A percentile compares a stretch with the other conserved stretches of the same genome.
phyloP scores from a whole-genome alignment of 1,140 invertebrate genomes.

The Sitodiplosis mosellana region DNA sequence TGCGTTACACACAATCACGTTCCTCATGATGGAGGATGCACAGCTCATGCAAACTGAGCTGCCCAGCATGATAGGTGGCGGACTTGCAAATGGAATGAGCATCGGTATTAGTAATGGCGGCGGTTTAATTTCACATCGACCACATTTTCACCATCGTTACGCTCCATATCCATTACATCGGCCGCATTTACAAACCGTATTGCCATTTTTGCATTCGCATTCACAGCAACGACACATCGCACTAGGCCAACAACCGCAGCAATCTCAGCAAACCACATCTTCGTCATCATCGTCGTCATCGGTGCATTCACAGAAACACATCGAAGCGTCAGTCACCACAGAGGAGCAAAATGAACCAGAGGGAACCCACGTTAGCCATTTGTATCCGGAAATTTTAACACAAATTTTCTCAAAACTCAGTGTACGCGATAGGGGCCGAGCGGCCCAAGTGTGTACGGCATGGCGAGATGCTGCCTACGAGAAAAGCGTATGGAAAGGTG shows the following conservation, averaged over 20 bases:
- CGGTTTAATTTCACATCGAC: not conserved
- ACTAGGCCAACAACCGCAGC: constrained; percentile 26
- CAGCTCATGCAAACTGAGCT: constrained; percentile 1
- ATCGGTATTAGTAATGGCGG: not conserved
- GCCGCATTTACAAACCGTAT: constrained; percentile 29
- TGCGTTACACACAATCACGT: constrained; percentile 1
- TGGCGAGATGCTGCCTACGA: constrained; percentile 86
- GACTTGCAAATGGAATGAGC: not conserved
- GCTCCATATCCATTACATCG: constrained; percentile 33
- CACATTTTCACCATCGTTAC: constrained; percentile 16
- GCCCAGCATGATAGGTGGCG: not conserved
- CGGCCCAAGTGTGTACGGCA: constrained; percentile 71
- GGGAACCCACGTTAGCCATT: constrained; percentile 62
- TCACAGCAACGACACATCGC: constrained; percentile 15
- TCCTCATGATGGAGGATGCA: constrained; percentile 2
- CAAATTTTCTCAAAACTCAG: constrained; percentile 81
- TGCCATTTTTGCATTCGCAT: constrained; percentile 15
- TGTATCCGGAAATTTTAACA: constrained; percentile 83
- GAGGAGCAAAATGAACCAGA: constrained; percentile 13
- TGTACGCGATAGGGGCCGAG: constrained; percentile 71
- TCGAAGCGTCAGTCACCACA: constrained; percentile 5
- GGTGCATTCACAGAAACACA: constrained; percentile 5
- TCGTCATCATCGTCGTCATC: constrained; percentile 12
- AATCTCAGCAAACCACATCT: constrained; percentile 31
- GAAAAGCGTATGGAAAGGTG: constrained; percentile 80